These are phyloP conservation scores for Paguma larvata DNA, from an alignment of 2,797 vertebrate species.

Conservation along the genomic window DNA sequence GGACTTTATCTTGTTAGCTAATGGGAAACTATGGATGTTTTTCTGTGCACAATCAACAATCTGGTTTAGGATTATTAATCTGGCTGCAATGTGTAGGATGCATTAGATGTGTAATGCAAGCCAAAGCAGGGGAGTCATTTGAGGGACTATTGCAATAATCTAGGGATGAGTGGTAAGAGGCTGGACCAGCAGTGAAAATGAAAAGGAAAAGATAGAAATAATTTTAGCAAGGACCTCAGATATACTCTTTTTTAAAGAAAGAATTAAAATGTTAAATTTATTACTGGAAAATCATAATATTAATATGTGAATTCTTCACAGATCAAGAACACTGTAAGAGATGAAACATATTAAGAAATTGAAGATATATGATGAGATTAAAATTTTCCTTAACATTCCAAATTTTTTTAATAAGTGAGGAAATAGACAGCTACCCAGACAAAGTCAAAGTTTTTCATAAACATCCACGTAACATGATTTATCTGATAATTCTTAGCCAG, in stretches of 20 bases:
- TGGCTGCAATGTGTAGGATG: neutral
- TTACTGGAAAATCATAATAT: conserved; percentile 10
- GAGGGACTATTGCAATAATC: neutral
- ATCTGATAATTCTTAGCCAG: conserved; percentile 16
- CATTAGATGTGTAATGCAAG: neutral
- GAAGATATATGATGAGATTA: conserved; percentile 30
- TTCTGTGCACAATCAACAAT: neutral
- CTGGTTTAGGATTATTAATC: neutral
- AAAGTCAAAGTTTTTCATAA: conserved; percentile 34
- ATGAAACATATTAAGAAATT: conserved; percentile 59
- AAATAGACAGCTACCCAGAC: conserved; percentile 6
- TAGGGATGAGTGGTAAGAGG: neutral
- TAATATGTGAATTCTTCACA: conserved; percentile 39
- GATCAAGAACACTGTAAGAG: neutral
- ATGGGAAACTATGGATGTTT: neutral
- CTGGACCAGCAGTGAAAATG: neutral
- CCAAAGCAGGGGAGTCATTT: neutral
- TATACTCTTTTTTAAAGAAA: neutral
- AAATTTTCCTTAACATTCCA: conserved; percentile 62
- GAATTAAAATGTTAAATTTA: neutral
- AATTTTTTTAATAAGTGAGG: conserved; percentile 63
- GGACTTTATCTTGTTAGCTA: neutral
- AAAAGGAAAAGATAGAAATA: neutral
- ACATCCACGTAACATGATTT: neutral
- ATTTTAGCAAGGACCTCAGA: neutral